Conservation (phyloP, 2,888 invertebrate species). For the Andrena chrysosceles region DNA sequence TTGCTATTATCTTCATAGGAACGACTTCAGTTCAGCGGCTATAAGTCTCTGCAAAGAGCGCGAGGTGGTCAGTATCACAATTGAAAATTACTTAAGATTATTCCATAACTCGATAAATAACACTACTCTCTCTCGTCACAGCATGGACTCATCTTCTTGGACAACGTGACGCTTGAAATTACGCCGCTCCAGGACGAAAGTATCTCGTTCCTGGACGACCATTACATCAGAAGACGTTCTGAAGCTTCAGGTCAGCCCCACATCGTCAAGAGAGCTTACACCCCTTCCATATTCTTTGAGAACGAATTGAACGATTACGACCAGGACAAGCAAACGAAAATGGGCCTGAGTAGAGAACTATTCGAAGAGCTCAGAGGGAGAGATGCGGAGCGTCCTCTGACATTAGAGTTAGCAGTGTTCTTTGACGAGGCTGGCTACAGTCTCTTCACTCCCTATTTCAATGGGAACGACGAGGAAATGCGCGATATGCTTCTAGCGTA, state of each 20-base stretch:
- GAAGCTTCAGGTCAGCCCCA: conserved; percentile 84
- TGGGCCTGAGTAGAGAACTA: conserved; percentile 13
- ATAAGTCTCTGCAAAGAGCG: conserved; percentile 89
- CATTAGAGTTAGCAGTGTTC: conserved; percentile 91
- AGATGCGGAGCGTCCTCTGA: conserved; percentile 83
- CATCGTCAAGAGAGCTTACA: conserved; percentile 55
- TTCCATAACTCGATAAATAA: background rate
- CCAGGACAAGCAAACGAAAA: conserved; percentile 6
- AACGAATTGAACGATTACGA: conserved; percentile 9
- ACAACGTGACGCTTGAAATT: conserved; percentile 90
- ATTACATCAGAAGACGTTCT: conserved; percentile 64
- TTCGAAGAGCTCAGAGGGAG: conserved; percentile 42
- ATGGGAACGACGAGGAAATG: conserved; percentile 88
- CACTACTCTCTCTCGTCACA: conserved; percentile 77
- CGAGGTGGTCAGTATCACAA: conserved; percentile 87
- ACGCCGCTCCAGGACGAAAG: conserved; percentile 86
- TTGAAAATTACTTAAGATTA: background rate
- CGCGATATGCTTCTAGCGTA: conserved; percentile 92
- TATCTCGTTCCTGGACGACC: conserved; percentile 53
- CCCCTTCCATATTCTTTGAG: background rate
- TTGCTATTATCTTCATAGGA: conserved; percentile 89
- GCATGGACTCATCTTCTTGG: conserved; percentile 89
- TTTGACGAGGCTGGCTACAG: conserved; percentile 91
- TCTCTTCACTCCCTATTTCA: conserved; percentile 89
- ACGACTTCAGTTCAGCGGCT: conserved; percentile 87